Percentiles rank a stretch among this genome's conserved stretches.
Conservation (phyloP, 1,140 invertebrate species). For the Zaprionus taronus region DNA sequence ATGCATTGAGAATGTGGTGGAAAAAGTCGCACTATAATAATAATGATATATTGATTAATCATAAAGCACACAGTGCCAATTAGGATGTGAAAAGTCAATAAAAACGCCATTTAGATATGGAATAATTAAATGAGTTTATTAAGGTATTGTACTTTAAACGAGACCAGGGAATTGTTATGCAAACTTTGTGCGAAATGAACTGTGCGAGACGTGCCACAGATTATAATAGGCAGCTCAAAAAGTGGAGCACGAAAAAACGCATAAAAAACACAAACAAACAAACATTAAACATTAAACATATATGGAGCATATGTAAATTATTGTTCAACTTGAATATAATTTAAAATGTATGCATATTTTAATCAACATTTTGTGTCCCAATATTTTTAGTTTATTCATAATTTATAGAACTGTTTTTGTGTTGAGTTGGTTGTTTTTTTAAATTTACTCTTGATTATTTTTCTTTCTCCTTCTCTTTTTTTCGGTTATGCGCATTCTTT, state of each 20-base stretch:
- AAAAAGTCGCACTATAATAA: conserved; percentile 14
- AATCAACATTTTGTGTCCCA: conserved; percentile 8
- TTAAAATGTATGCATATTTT: conserved; percentile 14
- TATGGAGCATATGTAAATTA: conserved; percentile 33
- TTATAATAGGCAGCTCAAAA: neutral
- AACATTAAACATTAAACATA: conserved; percentile 1
- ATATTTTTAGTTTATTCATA: conserved; percentile 33
- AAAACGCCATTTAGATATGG: conserved; percentile 1
- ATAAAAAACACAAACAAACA: conserved; percentile 5
- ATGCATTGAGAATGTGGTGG: conserved; percentile 32
- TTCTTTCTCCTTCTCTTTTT: conserved; percentile 34
- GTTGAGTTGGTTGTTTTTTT: conserved; percentile 3
- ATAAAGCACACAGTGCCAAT: conserved; percentile 39
- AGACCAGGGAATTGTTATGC: conserved; percentile 23
- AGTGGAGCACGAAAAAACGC: neutral
- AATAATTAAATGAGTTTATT: conserved; percentile 60
- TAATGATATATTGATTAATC: conserved; percentile 46
- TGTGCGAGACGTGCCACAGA: conserved; percentile 1
- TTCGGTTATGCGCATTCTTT: conserved; percentile 27
- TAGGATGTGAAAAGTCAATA: conserved; percentile 31
- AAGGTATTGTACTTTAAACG: conserved; percentile 52
- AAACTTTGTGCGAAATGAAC: conserved; percentile 45
- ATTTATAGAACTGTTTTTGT: conserved; percentile 31
- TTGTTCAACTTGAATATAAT: conserved; percentile 17
- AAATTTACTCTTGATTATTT: conserved; percentile 35